phyloP scores from a whole-genome alignment of 2,113 vertebrate genomes.

The Machaerirhynchus nigripectus region DNA sequence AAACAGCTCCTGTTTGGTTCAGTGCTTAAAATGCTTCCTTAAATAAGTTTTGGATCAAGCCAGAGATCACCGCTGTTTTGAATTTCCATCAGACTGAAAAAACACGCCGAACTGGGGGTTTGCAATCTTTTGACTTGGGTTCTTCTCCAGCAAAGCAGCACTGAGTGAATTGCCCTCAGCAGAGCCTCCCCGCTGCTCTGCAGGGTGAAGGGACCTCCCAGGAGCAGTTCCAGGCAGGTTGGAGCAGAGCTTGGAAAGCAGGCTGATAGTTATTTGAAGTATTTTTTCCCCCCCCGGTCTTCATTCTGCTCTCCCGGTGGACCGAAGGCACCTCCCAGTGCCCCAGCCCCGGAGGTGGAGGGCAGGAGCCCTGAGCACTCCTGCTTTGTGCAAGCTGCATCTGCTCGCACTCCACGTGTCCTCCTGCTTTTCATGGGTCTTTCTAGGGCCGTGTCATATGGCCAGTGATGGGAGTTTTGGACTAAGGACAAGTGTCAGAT shows the following conservation, averaged over 20 bases:
- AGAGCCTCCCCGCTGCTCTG: background rate
- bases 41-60: background rate
- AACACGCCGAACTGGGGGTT: background rate
- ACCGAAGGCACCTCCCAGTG: background rate
- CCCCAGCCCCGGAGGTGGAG: fast-evolving
- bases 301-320: background rate
- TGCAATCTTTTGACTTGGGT: background rate
- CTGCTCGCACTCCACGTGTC: fast-evolving
- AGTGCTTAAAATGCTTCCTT: background rate
- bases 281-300: background rate
- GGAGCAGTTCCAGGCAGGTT: background rate
- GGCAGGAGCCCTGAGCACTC: background rate
- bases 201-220: background rate
- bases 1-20: background rate
- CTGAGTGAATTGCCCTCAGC: background rate
- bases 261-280: background rate
- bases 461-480: background rate
- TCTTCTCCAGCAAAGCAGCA: background rate
- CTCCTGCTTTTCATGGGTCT: background rate
- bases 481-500: background rate
- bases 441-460: background rate
- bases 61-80: background rate
- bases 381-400: background rate
- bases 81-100: background rate
- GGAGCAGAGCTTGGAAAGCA: background rate